Evolutionary conservation across 2,888 invertebrate species (phyloP).

Genomic region (Synanthedon andrenaeformis): DNA sequence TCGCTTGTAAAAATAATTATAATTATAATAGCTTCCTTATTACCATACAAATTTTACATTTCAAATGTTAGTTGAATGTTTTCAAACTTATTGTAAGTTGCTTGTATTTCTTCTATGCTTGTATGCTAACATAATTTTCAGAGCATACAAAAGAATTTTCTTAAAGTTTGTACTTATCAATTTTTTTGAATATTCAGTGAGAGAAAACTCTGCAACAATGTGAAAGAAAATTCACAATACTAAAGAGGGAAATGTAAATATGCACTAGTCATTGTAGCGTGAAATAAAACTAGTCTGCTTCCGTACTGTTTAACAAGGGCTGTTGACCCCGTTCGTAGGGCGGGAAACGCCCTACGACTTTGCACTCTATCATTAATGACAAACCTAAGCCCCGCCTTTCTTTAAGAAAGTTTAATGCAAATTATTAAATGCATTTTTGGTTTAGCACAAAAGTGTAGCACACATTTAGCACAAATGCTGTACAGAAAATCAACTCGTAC

Average conservation of each 20-base stretch:
- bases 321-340: slow-evolving; percentile 53
- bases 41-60: too few relatives aligned
- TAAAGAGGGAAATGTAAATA: slow-evolving; percentile 34
- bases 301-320: slow-evolving; percentile 43
- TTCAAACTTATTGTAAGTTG: too few relatives aligned
- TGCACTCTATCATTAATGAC: slow-evolving; percentile 66
- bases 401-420: slow-evolving; percentile 54
- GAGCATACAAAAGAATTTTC: too few relatives aligned
- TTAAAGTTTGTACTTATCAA: too few relatives aligned
- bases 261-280: slow-evolving; percentile 41
- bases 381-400: slow-evolving; percentile 50
- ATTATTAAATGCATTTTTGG: slow-evolving; percentile 33
- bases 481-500: too few relatives aligned
- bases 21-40: too few relatives aligned
- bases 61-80: too few relatives aligned
- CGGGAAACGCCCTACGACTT: slow-evolving; percentile 55
- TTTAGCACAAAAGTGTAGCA: not conserved
- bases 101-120: too few relatives aligned
- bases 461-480: not conserved
- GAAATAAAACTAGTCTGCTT: slow-evolving; percentile 42
- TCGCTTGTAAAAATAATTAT: too few relatives aligned
- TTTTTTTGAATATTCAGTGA: too few relatives aligned
- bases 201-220: too few relatives aligned
- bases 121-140: too few relatives aligned
- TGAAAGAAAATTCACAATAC: slow-evolving; percentile 1